phyloP scores from a whole-genome alignment of 1,140 invertebrate species.

The Bombus pyrosoma region DNA sequence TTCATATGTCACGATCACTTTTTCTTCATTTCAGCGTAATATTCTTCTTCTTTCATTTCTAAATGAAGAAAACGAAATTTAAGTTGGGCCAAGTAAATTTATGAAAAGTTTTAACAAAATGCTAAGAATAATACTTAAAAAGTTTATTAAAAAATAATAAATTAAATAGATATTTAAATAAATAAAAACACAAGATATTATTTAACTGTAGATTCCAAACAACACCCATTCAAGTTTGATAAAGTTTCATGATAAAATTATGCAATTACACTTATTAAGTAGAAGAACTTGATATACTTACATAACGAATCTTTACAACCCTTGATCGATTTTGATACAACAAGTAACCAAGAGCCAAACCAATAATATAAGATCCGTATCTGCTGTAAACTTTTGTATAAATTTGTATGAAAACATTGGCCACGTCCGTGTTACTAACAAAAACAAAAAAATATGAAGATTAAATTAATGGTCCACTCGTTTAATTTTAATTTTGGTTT shows the following conservation, averaged over 20 bases:
- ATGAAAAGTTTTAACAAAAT: neutral
- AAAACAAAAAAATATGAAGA: neutral
- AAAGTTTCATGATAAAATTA: neutral
- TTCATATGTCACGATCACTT: neutral
- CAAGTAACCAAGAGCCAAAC: constrained; percentile 77
- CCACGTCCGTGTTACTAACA: constrained; percentile 60
- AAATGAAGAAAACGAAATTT: neutral
- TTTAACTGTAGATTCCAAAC: neutral
- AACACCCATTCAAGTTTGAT: neutral
- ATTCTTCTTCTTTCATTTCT: neutral
- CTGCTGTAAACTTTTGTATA: constrained; percentile 76
- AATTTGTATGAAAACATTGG: constrained; percentile 71
- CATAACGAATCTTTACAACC: constrained; percentile 64
- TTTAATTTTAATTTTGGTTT: neutral
- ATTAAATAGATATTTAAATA: neutral
- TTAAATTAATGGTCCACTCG: neutral
- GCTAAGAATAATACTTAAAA: neutral
- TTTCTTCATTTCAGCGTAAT: constrained; percentile 13
- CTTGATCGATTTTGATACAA: constrained; percentile 63
- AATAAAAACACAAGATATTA: neutral
- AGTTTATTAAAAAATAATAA: neutral
- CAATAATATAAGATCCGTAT: constrained; percentile 79
- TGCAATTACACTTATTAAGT: neutral
- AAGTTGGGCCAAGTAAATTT: no score
- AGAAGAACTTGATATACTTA: constrained; percentile 57